Conservation (phyloP, 1,140 invertebrate genomes). For the Drosophila equinoxialis region DNA sequence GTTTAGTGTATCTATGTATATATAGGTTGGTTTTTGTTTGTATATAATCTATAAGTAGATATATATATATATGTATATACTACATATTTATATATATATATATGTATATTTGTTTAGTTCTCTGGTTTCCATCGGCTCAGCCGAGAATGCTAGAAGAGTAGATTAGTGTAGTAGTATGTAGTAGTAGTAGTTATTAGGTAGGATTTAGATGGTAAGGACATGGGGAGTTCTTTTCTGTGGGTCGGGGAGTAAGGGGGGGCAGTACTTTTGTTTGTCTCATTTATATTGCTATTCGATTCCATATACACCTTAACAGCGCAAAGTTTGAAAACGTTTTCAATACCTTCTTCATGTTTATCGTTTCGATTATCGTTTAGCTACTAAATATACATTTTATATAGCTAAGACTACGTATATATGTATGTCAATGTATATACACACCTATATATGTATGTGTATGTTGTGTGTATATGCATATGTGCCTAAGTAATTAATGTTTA, state of each 20-base stretch:
- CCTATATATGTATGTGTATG: constrained; percentile 14
- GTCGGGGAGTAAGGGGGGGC: constrained; percentile 25
- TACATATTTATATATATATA: constrained; percentile 9
- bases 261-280: constrained; percentile 54
- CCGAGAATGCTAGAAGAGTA: constrained; percentile 34
- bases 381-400: constrained; percentile 69
- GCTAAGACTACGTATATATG: constrained; percentile 7
- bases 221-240: background rate
- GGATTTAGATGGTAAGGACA: background rate
- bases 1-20: constrained; percentile 9
- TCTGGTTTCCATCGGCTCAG: constrained; percentile 42
- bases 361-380: constrained; percentile 63
- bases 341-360: constrained; percentile 15
- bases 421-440: constrained; percentile 23
- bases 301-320: constrained; percentile 26
- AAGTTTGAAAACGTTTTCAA: constrained; percentile 17
- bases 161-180: constrained; percentile 3
- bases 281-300: constrained; percentile 71
- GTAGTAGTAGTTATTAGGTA: background rate
- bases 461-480: constrained; percentile 27
- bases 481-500: constrained; percentile 39
- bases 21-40: constrained; percentile 3
- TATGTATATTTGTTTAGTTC: constrained; percentile 44
- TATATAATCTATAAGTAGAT: constrained; percentile 15
- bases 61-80: background rate